phyloP scores from a whole-genome alignment of 1,140 invertebrate genomes.

The Belonocnema kinseyi region DNA sequence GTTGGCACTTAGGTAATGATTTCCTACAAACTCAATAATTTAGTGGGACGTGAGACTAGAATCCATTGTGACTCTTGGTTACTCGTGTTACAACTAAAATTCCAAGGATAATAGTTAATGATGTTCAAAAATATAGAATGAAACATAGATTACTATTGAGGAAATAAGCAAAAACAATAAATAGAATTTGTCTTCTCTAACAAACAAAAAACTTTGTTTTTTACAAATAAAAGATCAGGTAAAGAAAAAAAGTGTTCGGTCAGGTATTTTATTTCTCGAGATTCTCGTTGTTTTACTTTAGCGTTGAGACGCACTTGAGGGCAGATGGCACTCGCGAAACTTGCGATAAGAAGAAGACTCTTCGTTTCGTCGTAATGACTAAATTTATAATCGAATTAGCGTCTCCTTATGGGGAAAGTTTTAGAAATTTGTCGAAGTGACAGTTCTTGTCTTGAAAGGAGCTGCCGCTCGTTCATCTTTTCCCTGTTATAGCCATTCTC shows the following conservation, averaged over 20 bases:
- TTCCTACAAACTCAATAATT: too few relatives aligned
- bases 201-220: too few relatives aligned
- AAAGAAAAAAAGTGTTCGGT: background rate
- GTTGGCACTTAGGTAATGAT: too few relatives aligned
- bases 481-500: background rate
- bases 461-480: background rate
- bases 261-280: conserved; percentile 51
- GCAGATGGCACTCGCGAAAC: conserved; percentile 50
- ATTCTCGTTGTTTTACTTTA: conserved; percentile 50
- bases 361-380: conserved; percentile 44
- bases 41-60: too few relatives aligned
- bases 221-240: too few relatives aligned
- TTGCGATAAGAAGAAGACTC: conserved; percentile 42
- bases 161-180: too few relatives aligned
- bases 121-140: too few relatives aligned
- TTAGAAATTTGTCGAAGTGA: conserved; percentile 47
- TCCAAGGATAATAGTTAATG: too few relatives aligned
- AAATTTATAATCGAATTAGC: conserved; percentile 56
- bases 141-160: too few relatives aligned
- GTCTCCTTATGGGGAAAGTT: conserved; percentile 49
- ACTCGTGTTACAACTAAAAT: too few relatives aligned
- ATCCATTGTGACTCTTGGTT: too few relatives aligned
- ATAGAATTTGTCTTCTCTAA: too few relatives aligned
- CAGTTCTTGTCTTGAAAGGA: background rate
- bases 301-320: conserved; percentile 48